Evolutionary conservation across 2,888 invertebrate species (phyloP).

Genomic region (Cerceris rybyensis): DNA sequence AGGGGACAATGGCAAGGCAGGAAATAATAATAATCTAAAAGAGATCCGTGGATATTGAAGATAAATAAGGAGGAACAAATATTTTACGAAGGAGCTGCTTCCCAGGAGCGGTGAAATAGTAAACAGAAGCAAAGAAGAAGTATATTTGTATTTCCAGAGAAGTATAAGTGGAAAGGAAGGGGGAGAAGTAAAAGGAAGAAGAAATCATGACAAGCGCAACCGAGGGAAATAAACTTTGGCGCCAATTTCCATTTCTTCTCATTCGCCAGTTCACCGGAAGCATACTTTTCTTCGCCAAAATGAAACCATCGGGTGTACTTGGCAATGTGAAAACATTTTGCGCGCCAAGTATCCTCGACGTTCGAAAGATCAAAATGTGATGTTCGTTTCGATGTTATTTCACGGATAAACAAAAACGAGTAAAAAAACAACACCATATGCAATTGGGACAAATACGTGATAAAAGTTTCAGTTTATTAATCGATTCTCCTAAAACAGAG

Average conservation of each 20-base stretch:
- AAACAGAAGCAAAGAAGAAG: slow-evolving; percentile 3
- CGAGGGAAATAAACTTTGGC: slow-evolving; percentile 43
- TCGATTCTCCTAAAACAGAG: neutral
- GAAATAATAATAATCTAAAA: too few species aligned
- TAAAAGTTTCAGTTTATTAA: neutral
- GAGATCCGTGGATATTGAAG: neutral
- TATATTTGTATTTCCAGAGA: slow-evolving; percentile 12
- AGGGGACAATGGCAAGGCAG: too few species aligned
- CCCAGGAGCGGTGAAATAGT: neutral
- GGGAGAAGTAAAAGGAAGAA: slow-evolving; percentile 19
- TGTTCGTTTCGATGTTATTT: neutral
- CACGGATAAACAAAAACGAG: neutral
- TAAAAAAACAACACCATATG: neutral
- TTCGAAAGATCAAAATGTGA: neutral
- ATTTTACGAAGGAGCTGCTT: neutral
- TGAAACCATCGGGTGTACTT: slow-evolving; percentile 19
- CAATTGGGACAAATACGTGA: too few species aligned
- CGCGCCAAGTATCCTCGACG: neutral
- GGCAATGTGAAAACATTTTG: slow-evolving; percentile 14
- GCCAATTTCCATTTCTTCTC: slow-evolving; percentile 37
- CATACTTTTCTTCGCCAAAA: slow-evolving; percentile 20
- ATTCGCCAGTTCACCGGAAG: slow-evolving; percentile 5
- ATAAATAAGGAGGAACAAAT: neutral
- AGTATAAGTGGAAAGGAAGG: slow-evolving; percentile 7
- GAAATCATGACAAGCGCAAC: slow-evolving; percentile 8